Percentiles rank a stretch among this genome's conserved stretches.
Evolutionary conservation across 2,797 vertebrate genomes (phyloP).

Genomic region (Oryzias sinensis): DNA sequence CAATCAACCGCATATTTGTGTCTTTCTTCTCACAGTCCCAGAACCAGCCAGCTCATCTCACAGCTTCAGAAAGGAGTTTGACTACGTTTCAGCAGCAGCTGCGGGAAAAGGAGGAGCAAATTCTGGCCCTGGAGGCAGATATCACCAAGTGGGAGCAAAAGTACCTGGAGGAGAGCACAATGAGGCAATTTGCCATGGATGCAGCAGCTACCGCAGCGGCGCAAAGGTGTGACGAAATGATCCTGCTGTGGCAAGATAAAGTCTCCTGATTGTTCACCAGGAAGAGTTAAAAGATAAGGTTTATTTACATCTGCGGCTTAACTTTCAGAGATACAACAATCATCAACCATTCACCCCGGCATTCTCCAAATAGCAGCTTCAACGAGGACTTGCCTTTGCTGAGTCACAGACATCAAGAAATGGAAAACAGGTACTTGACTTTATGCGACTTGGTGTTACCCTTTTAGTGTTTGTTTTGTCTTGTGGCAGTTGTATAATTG

Average conservation of each 20-base stretch:
- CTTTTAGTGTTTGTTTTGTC: not conserved
- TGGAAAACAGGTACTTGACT: slow-evolving; percentile 88
- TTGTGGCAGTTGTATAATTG: slow-evolving; percentile 10
- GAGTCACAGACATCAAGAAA: slow-evolving; percentile 90
- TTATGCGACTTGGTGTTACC: not conserved
- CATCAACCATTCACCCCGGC: slow-evolving; percentile 92
- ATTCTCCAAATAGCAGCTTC: slow-evolving; percentile 93
- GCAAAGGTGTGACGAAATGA: slow-evolving; percentile 74
- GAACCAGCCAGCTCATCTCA: slow-evolving; percentile 26
- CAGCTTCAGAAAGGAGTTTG: slow-evolving; percentile 67
- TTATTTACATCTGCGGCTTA: slow-evolving; percentile 10
- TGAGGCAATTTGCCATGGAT: slow-evolving; percentile 98
- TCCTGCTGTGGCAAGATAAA: not conserved
- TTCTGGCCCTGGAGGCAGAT: slow-evolving; percentile 93
- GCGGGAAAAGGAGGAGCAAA: slow-evolving; percentile 89
- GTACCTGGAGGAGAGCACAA: slow-evolving; percentile 95
- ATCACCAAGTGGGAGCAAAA: slow-evolving; percentile 99
- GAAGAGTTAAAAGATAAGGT: not conserved
- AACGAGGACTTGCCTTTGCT: slow-evolving; percentile 86
- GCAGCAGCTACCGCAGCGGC: slow-evolving; percentile 92
- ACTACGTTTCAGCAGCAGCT: slow-evolving; percentile 84
- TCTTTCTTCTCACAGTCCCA: slow-evolving; percentile 21
- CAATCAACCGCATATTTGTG: not conserved
- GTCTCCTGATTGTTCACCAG: no score
- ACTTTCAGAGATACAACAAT: slow-evolving; percentile 88